Evolutionary conservation across 1,140 invertebrate genomes (phyloP), one percentile per base, ranked within the genome.

Genomic region (Aphidius ervi): DNA sequence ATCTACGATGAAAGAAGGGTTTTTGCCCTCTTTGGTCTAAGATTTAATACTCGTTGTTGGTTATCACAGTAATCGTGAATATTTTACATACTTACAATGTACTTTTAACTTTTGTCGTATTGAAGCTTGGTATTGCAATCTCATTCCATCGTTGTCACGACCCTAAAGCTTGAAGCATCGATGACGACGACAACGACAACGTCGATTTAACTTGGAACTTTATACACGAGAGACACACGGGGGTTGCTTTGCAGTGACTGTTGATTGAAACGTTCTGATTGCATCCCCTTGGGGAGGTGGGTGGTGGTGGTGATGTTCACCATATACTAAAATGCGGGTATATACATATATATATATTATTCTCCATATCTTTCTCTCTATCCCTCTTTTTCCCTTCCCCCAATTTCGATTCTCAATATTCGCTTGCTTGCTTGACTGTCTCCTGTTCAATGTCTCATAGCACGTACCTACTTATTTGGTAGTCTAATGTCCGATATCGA

Each of bases 191-290:
- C 53, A 37, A 61, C 62, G 55, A 56, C 61, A 37, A 63, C 59
- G 58, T 62, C 55, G 55, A 60, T 66, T 63, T 61, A 59, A 56
- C 39, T n/a, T 39, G 61, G 59, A 63, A 61, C 56, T 59, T 58
- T 56, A 63, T 66, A 63, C 61, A 46, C 20, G 55, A 9, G 43
- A 45, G 50, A 9, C 31, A 42, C 6, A 48, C n/a, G 10, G 47
- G 47, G 47, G 16, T 49, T 16, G 66, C 63, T 63, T 61, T 65
- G 65, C 68, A 71, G 70, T 69, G 75, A 75, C 69, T 73, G 75
- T 78, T 80, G 78, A 80, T 80, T 80, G 78, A 80, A 80, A 80
- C 75, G 78, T 78, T 70, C 75, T 80, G 78, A 79, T 80, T 79
- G 77, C 76, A 72, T 78, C 72, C 76, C 75, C 69, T 70, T 69